Base-by-base conservation (phyloP, 2,888 invertebrate genomes). In the Barypeithes pellucidus region DNA sequence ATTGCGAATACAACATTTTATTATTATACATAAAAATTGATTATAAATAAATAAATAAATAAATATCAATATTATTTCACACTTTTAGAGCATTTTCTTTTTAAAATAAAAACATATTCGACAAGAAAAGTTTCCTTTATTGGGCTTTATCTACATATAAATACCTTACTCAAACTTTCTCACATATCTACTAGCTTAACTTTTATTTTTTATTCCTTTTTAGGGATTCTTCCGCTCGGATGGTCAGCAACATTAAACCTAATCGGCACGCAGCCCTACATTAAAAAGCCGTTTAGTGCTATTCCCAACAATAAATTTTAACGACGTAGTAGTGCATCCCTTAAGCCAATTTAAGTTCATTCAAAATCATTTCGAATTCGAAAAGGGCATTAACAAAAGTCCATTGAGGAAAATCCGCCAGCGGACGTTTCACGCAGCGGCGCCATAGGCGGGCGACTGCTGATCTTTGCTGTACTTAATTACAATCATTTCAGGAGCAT, bases 401-500 rank as follows among this genome's bases (percentile, higher is more conserved):
- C 77, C 80, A 80, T 79, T 80, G 77, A 79, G 76, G 78, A 80
- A 79, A 80, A 79, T 80, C 81, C 81, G 83, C 62, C 22, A 81
- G 82, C 73, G 78, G 82, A 79, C 78, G 79, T 77, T 72, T 67
- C 72, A 62, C 67, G 72, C 67, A 63, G 72, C 81, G 84, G 85
- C 84, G 85, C 84, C 84, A 82, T 82, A 82, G 84, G 84, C 84
- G 84, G 83, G 80, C 84, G 82, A 79, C 84, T 81, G 82, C 79
- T 81, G 80, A 81, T 81, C 82, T 81, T 81, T 77, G 70, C 72
- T 76, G 75, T 76, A 77, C 80, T 78, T 84, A 84, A 85, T 85
- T 85, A 84, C 81, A 82, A 84, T 85, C 82, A 85, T 85, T 84
- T 83, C 79, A 72, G 77, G 75, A 79, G 75, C 79, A 63, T 71